Percentiles rank a stretch among this genome's conserved stretches.
phyloP scores from a whole-genome alignment of 2,113 vertebrate genomes.

The Cygnus buccinator region DNA sequence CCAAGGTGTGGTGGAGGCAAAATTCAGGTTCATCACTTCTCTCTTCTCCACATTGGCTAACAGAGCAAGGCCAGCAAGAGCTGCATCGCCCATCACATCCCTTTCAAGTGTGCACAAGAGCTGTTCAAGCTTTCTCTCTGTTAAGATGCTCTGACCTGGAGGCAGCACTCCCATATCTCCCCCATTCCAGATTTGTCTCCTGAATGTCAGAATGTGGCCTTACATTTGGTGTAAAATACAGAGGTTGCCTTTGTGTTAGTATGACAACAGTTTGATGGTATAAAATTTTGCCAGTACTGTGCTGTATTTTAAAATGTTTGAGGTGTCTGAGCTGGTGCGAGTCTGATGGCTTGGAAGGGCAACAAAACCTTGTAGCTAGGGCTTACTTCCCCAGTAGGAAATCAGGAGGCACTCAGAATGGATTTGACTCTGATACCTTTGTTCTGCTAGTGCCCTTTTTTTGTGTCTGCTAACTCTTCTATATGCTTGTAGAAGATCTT shows the following conservation, averaged over 20 bases:
- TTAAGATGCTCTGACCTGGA: rapidly evolving
- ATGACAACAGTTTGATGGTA: neutral
- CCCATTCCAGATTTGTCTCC: neutral
- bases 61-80: neutral
- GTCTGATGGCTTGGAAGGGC: neutral
- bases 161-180: neutral
- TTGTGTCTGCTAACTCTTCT: neutral
- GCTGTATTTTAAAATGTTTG: neutral
- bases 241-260: neutral
- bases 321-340: neutral
- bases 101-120: neutral
- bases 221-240: rapidly evolving
- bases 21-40: neutral
- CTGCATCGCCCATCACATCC: neutral
- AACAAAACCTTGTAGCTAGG: neutral
- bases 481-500: neutral
- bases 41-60: neutral
- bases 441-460: neutral
- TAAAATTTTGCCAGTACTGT: neutral
- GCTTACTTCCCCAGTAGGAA: neutral
- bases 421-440: neutral
- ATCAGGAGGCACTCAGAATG: neutral
- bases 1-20: neutral
- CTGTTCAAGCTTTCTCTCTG: neutral
- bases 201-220: neutral